A percentile compares a stretch with the other conserved stretches of the same genome.
phyloP scores from a whole-genome alignment of 2,113 vertebrate species.

The Passerina amoena region DNA sequence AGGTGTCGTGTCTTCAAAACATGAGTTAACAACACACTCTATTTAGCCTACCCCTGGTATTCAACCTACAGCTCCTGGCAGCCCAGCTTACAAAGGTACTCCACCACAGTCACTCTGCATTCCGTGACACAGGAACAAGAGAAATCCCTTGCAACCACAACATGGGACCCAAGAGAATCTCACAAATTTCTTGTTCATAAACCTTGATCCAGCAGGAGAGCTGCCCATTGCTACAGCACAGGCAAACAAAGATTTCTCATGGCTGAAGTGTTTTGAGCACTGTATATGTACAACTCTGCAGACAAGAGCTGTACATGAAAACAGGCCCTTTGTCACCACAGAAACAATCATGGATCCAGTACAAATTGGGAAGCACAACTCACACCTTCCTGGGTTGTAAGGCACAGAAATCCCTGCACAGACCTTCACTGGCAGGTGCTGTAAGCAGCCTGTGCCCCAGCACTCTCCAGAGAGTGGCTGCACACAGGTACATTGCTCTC shows the following conservation, averaged over 20 bases:
- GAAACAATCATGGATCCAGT: not conserved
- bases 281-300: not conserved
- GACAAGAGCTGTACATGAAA: not conserved
- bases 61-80: not conserved
- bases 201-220: not conserved
- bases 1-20: not conserved
- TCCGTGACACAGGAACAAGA: not conserved
- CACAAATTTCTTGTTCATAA: not conserved
- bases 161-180: not conserved
- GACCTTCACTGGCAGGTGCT: not conserved
- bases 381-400: fast-evolving
- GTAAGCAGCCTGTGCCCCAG: not conserved
- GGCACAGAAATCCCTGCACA: fast-evolving
- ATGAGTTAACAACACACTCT: not conserved
- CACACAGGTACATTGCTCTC: not conserved
- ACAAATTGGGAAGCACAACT: fast-evolving
- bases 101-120: not conserved
- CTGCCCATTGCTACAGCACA: not conserved
- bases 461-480: fast-evolving
- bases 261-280: not conserved
- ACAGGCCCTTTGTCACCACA: not conserved
- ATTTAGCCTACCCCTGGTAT: not conserved
- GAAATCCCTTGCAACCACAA: not conserved
- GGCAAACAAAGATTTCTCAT: not conserved
- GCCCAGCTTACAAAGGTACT: not conserved